Conservation (phyloP, 2,113 vertebrate species). For the Syngnathoides biaculeatus region DNA sequence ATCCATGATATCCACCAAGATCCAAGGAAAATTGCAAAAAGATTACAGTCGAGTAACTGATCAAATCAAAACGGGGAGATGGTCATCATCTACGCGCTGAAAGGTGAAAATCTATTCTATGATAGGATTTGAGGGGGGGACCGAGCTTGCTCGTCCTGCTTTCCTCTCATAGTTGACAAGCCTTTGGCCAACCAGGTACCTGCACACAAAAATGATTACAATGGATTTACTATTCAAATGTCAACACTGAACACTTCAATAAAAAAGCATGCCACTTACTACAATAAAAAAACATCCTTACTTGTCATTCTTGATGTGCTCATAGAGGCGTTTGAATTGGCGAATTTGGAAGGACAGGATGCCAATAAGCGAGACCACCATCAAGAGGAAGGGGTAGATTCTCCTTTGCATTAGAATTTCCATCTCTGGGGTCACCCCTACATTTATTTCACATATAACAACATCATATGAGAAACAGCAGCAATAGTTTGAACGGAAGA, state of each 20-base stretch:
- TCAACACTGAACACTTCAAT: background rate
- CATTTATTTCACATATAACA: background rate
- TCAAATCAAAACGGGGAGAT: conserved; percentile 54
- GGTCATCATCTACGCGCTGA: conserved; percentile 16
- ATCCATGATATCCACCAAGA: conserved; percentile 48
- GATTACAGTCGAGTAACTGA: conserved; percentile 24
- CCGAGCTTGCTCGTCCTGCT: conserved; percentile 80
- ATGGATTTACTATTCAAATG: background rate
- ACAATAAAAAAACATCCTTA: conserved; percentile 62
- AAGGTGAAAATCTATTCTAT: conserved; percentile 75
- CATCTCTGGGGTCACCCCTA: conserved; percentile 94
- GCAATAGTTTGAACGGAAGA: background rate
- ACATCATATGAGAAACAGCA: background rate
- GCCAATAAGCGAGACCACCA: conserved; percentile 93
- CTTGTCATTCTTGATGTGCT: conserved; percentile 99
- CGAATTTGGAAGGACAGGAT: conserved; percentile 97
- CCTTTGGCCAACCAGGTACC: conserved; percentile 96
- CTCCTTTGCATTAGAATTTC: conserved; percentile 93
- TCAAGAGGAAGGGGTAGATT: conserved; percentile 95
- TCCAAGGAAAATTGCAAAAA: conserved; percentile 41
- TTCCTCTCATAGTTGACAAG: conserved; percentile 98
- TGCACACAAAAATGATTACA: conserved; percentile 42
- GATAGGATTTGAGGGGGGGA: conserved; percentile 78
- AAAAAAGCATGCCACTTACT: background rate
- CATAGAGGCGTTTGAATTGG: conserved; percentile 99